phyloP scores from a whole-genome alignment of 2,113 vertebrate genomes.

The Aptenodytes patagonicus region DNA sequence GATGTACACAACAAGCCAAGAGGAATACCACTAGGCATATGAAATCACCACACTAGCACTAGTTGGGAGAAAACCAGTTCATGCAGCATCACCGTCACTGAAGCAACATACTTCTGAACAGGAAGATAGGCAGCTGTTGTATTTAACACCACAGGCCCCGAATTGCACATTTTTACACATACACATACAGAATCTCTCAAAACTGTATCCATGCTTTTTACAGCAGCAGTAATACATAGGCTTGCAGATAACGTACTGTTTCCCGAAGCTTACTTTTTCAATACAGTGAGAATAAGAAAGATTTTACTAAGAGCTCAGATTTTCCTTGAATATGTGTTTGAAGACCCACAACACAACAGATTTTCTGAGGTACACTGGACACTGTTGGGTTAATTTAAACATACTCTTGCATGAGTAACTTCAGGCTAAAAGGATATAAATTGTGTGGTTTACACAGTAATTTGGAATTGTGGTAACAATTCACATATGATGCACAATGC shows the following conservation, averaged over 20 bases:
- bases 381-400: background rate
- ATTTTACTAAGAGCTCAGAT: background rate
- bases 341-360: background rate
- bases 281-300: background rate
- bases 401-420: background rate
- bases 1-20: background rate
- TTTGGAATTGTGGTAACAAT: background rate
- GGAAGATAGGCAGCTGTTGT: background rate
- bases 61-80: background rate
- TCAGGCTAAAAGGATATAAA: background rate
- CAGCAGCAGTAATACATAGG: background rate
- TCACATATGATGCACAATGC: background rate
- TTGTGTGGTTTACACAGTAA: background rate
- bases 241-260: background rate
- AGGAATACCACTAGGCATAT: background rate
- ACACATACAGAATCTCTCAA: background rate
- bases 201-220: background rate
- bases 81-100: background rate
- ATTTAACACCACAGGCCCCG: background rate
- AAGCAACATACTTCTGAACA: rapidly evolving
- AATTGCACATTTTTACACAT: background rate
- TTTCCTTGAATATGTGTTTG: background rate
- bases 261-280: background rate
- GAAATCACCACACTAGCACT: background rate
- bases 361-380: background rate